phyloP scores from a whole-genome alignment of 92 coral and sea anemone species.

The Palythoa caribaeorum region DNA sequence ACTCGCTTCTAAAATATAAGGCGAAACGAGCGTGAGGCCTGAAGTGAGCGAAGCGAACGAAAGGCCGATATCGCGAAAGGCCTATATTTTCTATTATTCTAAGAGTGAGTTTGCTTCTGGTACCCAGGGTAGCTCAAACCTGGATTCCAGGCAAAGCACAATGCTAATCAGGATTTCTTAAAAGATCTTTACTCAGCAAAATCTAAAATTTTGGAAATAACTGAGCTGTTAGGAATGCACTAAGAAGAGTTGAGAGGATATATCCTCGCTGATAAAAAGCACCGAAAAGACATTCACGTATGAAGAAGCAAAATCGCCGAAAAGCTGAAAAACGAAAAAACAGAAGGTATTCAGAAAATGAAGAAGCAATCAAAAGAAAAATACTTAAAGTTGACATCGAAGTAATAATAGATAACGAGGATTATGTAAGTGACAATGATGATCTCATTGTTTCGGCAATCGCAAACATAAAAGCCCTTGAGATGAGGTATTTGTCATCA shows the following conservation, averaged over 20 bases:
- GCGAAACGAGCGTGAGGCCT: too few relatives aligned
- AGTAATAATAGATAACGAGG: not conserved
- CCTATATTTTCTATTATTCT: too few relatives aligned
- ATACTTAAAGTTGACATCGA: slow-evolving; percentile 13
- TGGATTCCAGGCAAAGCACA: slow-evolving; percentile 6
- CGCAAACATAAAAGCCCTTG: too few relatives aligned
- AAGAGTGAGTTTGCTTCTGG: too few relatives aligned
- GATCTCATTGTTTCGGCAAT: too few relatives aligned
- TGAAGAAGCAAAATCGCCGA: slow-evolving; percentile 13
- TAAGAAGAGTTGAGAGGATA: slow-evolving; percentile 7
- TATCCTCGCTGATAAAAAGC: slow-evolving; percentile 2
- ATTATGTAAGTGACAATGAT: not conserved
- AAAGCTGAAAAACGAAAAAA: slow-evolving; percentile 4
- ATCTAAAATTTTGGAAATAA: not conserved
- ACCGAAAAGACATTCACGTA: slow-evolving; percentile 1
- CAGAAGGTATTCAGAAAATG: slow-evolving; percentile 10
- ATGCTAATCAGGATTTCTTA: not conserved
- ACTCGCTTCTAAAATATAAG: too few relatives aligned
- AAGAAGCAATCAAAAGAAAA: not conserved
- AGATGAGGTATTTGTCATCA: too few relatives aligned
- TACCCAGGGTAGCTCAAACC: too few relatives aligned
- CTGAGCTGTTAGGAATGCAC: not conserved
- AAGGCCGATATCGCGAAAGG: too few relatives aligned
- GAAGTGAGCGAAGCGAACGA: too few relatives aligned
- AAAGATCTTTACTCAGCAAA: not conserved